phyloP scores from a whole-genome alignment of 2,888 invertebrate species.

The Griposia aprilina region DNA sequence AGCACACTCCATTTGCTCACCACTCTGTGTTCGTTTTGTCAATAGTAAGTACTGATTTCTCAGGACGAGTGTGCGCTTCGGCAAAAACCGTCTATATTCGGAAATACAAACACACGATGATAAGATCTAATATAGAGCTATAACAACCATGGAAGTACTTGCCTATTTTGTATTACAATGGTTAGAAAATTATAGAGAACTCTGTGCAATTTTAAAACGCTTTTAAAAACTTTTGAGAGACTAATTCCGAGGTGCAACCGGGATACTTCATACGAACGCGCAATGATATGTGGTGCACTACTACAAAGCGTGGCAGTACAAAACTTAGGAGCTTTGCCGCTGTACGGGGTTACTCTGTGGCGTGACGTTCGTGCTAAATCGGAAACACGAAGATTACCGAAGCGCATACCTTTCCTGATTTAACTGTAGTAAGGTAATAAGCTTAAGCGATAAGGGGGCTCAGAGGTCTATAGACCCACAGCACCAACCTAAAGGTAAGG shows the following conservation, averaged over 20 bases:
- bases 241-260: background rate
- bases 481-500: background rate
- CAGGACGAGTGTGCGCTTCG: no score
- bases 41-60: background rate
- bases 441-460: background rate
- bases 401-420: background rate
- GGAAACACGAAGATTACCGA: background rate
- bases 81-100: background rate
- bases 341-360: background rate
- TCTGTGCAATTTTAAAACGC: no score
- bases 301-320: background rate
- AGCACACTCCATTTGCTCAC: background rate
- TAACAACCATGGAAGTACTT: background rate
- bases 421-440: background rate
- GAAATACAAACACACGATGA: background rate
- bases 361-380: background rate
- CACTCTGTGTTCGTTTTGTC: background rate
- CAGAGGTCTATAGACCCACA: background rate
- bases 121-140: background rate
- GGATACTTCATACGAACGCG: conserved; percentile 1
- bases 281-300: background rate
- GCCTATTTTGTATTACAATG: background rate
- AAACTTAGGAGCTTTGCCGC: no score
- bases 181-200: background rate
- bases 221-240: no score